Evolutionary conservation across 2,888 invertebrate species (phyloP).

Genomic region (Ceramica pisi): DNA sequence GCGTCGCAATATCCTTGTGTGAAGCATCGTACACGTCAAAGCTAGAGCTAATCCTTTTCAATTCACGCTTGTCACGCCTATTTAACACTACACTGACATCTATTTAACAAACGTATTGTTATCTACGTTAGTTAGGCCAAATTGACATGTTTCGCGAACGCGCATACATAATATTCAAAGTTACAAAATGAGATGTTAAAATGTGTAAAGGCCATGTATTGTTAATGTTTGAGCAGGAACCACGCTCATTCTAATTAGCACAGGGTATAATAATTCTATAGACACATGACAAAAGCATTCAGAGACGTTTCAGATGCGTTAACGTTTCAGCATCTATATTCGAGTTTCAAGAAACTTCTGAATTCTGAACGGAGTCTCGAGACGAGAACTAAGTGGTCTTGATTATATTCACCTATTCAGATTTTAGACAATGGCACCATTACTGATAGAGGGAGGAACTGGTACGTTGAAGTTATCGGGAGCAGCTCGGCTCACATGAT

Average conservation of each 20-base stretch:
- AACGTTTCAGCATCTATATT: slow-evolving; percentile 42
- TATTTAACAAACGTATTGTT: slow-evolving; percentile 31
- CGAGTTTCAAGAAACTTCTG: slow-evolving; percentile 49
- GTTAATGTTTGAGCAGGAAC: slow-evolving; percentile 45
- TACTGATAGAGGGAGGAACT: background rate
- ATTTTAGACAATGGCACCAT: slow-evolving; percentile 23
- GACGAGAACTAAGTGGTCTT: slow-evolving; percentile 31
- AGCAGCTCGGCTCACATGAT: background rate
- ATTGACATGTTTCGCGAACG: slow-evolving; percentile 24
- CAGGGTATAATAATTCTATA: slow-evolving; percentile 24
- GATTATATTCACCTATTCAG: slow-evolving; percentile 45
- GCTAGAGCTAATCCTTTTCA: slow-evolving; percentile 30
- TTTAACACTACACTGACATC: slow-evolving; percentile 22
- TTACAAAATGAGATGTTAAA: slow-evolving; percentile 62
- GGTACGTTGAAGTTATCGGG: background rate
- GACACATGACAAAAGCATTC: slow-evolving; percentile 35
- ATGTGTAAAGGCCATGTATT: slow-evolving; percentile 47
- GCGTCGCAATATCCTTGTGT: background rate
- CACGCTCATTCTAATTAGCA: slow-evolving; percentile 36
- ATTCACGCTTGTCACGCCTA: slow-evolving; percentile 31
- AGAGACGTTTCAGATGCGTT: slow-evolving; percentile 35
- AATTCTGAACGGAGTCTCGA: slow-evolving; percentile 37
- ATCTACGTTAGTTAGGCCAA: slow-evolving; percentile 15
- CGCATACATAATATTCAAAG: slow-evolving; percentile 25
- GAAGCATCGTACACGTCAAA: slow-evolving; percentile 8